These are phyloP conservation scores for Strongylocentrotus purpuratus DNA, from an alignment of 35 echinoderm and acorn worm genomes.

Conservation along the genomic window DNA sequence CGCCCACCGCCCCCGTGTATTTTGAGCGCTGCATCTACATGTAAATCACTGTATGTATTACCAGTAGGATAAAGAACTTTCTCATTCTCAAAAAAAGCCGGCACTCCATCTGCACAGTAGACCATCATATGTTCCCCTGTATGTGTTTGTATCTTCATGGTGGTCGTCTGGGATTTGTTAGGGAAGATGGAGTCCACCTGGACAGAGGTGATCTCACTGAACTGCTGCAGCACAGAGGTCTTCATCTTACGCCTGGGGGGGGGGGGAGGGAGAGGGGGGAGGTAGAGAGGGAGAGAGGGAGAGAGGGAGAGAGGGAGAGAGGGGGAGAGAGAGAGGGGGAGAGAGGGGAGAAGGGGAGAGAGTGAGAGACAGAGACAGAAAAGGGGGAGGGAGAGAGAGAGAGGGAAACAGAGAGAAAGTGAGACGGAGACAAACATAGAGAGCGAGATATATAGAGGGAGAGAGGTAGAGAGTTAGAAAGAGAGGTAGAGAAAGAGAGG, in stretches of 20 bases:
- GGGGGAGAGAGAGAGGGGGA: no score
- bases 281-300: neutral
- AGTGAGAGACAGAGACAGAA: no score
- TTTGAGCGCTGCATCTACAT: no score
- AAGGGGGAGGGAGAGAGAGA: no score
- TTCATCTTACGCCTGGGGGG: neutral
- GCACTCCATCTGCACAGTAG: slow-evolving; percentile 71
- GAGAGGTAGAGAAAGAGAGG: no score
- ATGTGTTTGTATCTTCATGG: slow-evolving; percentile 90
- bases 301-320: no score
- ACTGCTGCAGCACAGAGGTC: slow-evolving; percentile 49
- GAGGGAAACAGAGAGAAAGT: no score
- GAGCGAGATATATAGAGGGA: no score
- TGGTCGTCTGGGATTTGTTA: slow-evolving; percentile 87
- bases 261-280: neutral
- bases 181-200: slow-evolving; percentile 70
- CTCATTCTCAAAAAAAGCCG: slow-evolving; percentile 87
- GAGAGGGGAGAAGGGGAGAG: no score
- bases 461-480: no score
- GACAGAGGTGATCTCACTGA: slow-evolving; percentile 66
- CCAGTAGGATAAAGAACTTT: slow-evolving; percentile 93
- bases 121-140: slow-evolving; percentile 66
- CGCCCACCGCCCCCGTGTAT: no score
- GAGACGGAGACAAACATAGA: no score
- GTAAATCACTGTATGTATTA: slow-evolving; percentile 36